Evolutionary conservation across 2,888 invertebrate genomes (phyloP).

Genomic region (Melieria picta): DNA sequence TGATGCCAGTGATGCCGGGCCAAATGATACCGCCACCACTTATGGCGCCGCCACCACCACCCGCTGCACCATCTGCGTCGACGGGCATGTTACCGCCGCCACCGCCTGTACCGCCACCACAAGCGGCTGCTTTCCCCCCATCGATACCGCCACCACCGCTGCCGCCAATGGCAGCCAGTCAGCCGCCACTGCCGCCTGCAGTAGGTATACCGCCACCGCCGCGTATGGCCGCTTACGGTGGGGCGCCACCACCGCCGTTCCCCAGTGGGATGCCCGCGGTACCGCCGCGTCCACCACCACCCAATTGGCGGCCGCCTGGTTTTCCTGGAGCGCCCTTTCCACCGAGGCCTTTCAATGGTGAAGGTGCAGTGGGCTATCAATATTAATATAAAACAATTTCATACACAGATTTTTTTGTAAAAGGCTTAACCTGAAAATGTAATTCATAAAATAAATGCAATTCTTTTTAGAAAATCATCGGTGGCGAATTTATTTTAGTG

Average conservation of each 20-base stretch:
- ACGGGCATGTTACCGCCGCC: constrained; percentile 80
- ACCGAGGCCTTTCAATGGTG: constrained; percentile 69
- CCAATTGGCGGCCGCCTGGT: constrained; percentile 70
- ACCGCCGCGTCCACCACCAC: constrained; percentile 74
- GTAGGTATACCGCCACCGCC: constrained; percentile 75
- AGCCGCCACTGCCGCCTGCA: constrained; percentile 70
- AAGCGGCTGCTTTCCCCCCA: constrained; percentile 67
- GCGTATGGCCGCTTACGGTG: constrained; percentile 68
- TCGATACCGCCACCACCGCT: constrained; percentile 74
- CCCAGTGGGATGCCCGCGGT: constrained; percentile 86
- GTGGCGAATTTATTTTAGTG: too few relatives aligned
- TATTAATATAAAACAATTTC: constrained; percentile 47
- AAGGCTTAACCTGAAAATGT: too few relatives aligned
- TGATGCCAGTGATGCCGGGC: constrained; percentile 67
- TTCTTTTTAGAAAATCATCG: too few relatives aligned
- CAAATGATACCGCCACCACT: constrained; percentile 75
- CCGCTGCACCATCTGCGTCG: constrained; percentile 70
- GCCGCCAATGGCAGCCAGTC: constrained; percentile 70
- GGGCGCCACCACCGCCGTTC: constrained; percentile 70
- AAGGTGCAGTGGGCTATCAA: constrained; percentile 57
- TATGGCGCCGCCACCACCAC: constrained; percentile 80
- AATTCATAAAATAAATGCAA: too few relatives aligned
- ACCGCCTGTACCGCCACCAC: constrained; percentile 69
- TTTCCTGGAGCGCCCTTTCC: constrained; percentile 82
- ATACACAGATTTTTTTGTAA: too few relatives aligned